Percentiles rank a stretch among this genome's conserved stretches.
Evolutionary conservation across 2,888 invertebrate genomes (phyloP).

Genomic region (Eristalinus sepulchralis): DNA sequence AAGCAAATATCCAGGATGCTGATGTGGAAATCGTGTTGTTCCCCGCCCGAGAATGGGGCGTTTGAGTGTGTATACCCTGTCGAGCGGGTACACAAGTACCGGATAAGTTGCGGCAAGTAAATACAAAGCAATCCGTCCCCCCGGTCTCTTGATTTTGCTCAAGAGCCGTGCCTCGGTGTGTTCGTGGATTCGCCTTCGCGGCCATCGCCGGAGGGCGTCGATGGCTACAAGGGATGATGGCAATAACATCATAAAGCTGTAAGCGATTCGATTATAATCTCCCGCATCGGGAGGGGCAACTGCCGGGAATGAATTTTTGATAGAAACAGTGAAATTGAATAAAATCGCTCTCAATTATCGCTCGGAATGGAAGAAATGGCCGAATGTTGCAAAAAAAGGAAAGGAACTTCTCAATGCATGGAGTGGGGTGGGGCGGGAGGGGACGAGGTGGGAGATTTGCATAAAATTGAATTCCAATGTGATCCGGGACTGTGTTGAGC

Average conservation of each 20-base stretch:
- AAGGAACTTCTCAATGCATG: not conserved
- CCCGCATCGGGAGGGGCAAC: not conserved
- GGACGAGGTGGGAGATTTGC: slow-evolving; percentile 30
- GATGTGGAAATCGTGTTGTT: slow-evolving; percentile 30
- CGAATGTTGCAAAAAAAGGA: not conserved
- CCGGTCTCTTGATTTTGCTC: not conserved
- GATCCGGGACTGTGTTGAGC: not conserved
- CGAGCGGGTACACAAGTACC: not conserved
- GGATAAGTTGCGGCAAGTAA: not conserved
- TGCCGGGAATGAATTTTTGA: not conserved
- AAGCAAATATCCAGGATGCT: slow-evolving; percentile 53
- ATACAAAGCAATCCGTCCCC: not conserved
- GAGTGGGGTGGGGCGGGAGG: not conserved
- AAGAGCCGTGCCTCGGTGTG: not conserved
- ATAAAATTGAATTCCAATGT: slow-evolving; percentile 19
- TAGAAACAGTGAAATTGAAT: slow-evolving; percentile 42
- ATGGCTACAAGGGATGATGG: slow-evolving; percentile 1
- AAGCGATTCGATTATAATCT: slow-evolving; percentile 45
- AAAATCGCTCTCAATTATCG: slow-evolving; percentile 43
- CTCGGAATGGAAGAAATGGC: slow-evolving; percentile 4
- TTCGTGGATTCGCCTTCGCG: slow-evolving; percentile 1
- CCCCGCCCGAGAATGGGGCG: not conserved
- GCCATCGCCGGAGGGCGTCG: not conserved
- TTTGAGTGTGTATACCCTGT: not conserved
- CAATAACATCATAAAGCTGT: slow-evolving; percentile 45